Evolutionary conservation across 2,113 vertebrate genomes (phyloP), one percentile per base, ranked within the genome.

Genomic region (Zingel zingel): DNA sequence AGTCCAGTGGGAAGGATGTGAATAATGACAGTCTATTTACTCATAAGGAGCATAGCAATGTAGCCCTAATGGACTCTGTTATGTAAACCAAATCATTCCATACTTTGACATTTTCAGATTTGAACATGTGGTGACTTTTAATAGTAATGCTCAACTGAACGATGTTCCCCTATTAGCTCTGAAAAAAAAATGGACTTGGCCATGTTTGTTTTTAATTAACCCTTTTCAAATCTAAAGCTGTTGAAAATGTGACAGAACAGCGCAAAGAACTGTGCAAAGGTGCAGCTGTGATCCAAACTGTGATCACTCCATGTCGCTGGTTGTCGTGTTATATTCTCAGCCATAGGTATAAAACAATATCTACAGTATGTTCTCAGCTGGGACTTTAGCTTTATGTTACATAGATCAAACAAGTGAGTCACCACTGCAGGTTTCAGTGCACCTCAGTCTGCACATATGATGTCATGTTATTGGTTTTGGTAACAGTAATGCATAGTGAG

Each of bases 361-460:
- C 39, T 11, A 39, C 30, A 33, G 30, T 33, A 33, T 33, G 33
- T 64, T 27, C 43, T 68, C 73, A 85, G 57, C 72, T 2, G 72
- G 27, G 47, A 61, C 18, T 59, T 69, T 7, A 3, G 15, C 50
- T 56, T 30, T 66, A 21, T 54, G 59, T 16, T 18, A 14, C 25
- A 68, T 7, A 65, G 68, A 36, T 74, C 25, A 70, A 63, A 66
- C 39, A 27, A 57, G 61, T 86, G 88, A 88, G 80, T 88, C 86
- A 79, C 8, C 21, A 1, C 56, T 62, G 69, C 63, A 27, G 74
- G 7, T 79, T 78, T 75, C 66, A 76, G 73, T 30, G 69, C 36
- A 73, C n/a, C 36, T 71, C 63, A 79, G 70, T 45, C 53, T 30
- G 72, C 0, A 15, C 59, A 51, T n/a, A 2, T 80, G 76, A 72